Base-by-base conservation (phyloP, 2,797 vertebrate species). In the Melanotaenia parkinsoni region DNA sequence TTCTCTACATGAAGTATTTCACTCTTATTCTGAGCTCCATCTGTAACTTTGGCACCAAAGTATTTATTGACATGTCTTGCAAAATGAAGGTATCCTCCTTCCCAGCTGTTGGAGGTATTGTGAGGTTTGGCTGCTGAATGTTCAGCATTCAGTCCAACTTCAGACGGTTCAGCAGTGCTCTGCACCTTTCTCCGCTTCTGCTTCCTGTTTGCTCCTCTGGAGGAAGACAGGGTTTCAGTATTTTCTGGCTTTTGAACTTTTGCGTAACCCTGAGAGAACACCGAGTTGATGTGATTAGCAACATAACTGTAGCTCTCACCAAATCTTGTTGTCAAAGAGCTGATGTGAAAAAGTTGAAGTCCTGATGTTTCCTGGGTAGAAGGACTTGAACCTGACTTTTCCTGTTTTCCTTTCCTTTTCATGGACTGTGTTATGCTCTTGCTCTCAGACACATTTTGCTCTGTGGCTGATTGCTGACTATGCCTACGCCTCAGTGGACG, bases 231-330 rank as follows among this genome's bases (percentile, higher is more conserved):
- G 1, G 30, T 72, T 26, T 81, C 68, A 14, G 47, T 13, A 58
- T 40, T 54, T 0, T 84, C 67, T 54, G 65, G 63, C 20, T 26
- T 26, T 68, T 77, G 33, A 60, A 33, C 62, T 60, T 78, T 78
- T n/a, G 54, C 4, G n/a, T 63, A 70, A 24, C 56, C 59, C 22
- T 35, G 59, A 28, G 84, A 88, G 64, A 94, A 94, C 18, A 79
- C 77, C 0, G 91, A 87, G 75, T 94, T 95, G 32, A 94, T 93
- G 66, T 94, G 93, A 73, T 72, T 80, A 50, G 93, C 87, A 13
- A 94, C 88, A 6, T 93, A 93, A 69, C 11, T 89, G 84, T 93
- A 95, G 72, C 89, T 92, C 74, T 94, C 92, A 10, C 93, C 93
- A 63, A 94, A 95, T 74, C 72, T 88, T 40, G 90, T 92, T 0